Evolutionary conservation across 92 coral and sea anemone genomes (phyloP).

Genomic region (Porites cylindrica): DNA sequence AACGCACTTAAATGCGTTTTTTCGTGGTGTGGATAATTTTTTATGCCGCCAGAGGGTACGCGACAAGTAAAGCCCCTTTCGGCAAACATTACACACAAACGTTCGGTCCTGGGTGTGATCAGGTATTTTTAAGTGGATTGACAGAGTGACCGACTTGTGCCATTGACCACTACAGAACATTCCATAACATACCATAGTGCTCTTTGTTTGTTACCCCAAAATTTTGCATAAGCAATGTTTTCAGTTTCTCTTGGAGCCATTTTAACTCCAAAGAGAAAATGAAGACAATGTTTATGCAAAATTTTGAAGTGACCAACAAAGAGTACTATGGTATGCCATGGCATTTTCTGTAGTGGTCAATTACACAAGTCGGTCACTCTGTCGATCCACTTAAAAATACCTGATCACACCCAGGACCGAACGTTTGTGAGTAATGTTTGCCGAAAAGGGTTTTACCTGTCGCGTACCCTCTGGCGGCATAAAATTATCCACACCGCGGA

Average conservation of each 20-base stretch:
- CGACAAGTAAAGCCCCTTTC: conserved; percentile 97
- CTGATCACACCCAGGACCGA: conserved; percentile 91
- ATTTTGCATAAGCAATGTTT: no score
- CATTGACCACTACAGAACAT: no score
- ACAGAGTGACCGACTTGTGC: conserved; percentile 45
- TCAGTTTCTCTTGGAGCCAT: no score
- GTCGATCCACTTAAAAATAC: conserved; percentile 96
- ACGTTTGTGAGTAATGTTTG: conserved; percentile 98
- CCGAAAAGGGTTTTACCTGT: conserved; percentile 96
- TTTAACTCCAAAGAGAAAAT: no score
- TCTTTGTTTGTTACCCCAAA: no score
- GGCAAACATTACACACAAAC: conserved; percentile 97
- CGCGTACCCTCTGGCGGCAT: conserved; percentile 96
- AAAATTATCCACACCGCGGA: conserved; percentile 97
- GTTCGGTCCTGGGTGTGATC: conserved; percentile 95
- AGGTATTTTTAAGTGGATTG: conserved; percentile 97
- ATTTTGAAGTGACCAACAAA: no score
- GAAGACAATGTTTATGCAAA: no score
- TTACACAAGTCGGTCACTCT: conserved; percentile 32
- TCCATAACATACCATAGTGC: no score
- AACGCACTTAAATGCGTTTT: conserved; percentile 77
- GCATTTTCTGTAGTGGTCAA: no score
- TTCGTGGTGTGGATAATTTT: conserved; percentile 96
- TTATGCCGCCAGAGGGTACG: conserved; percentile 97
- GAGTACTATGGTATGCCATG: no score